Conservation (phyloP, 64 coral and sea anemone genomes). For the Acropora yongei region DNA sequence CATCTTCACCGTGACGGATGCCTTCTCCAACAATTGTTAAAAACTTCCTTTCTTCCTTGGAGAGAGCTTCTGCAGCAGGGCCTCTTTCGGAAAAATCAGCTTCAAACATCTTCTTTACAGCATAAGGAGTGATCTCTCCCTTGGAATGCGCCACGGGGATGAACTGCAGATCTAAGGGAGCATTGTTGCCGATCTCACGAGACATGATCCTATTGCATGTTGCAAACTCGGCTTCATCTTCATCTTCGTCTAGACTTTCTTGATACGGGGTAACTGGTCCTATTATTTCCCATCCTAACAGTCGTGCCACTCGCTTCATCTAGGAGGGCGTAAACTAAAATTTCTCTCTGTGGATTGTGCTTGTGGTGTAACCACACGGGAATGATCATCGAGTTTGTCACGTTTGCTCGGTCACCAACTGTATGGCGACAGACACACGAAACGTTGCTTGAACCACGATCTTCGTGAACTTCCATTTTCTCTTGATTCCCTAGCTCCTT, state of each 20-base stretch:
- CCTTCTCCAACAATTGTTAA: background rate
- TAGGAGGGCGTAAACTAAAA: background rate
- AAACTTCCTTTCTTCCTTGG: background rate
- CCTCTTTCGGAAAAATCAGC: too few species aligned
- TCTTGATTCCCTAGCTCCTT: background rate
- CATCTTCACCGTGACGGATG: background rate
- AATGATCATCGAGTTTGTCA: background rate
- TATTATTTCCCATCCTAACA: background rate
- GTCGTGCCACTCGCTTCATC: background rate
- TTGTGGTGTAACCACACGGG: background rate
- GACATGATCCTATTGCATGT: background rate
- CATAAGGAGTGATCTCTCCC: background rate
- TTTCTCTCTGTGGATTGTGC: background rate
- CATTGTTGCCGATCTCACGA: background rate
- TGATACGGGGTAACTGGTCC: background rate
- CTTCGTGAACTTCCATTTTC: background rate
- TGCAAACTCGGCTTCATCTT: background rate
- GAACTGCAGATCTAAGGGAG: background rate
- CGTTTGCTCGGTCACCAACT: background rate
- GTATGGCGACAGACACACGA: background rate
- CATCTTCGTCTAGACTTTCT: background rate
- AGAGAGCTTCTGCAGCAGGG: too few species aligned
- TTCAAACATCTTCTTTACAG: background rate
- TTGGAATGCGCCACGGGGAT: background rate
- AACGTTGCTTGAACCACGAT: background rate